phyloP scores from a whole-genome alignment of 2,888 invertebrate species.

The Andrena minutula region DNA sequence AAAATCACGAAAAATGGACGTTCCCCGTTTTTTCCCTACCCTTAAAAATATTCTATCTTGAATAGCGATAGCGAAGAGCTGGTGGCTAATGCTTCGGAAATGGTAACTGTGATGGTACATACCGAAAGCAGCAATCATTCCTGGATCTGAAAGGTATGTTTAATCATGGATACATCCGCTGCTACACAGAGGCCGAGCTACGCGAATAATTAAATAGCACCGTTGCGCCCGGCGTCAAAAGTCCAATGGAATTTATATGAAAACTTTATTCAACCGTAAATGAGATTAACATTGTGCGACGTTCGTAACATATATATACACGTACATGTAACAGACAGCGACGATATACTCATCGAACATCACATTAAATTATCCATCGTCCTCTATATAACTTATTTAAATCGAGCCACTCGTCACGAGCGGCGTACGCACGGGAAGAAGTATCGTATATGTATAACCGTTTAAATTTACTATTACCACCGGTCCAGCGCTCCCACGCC shows the following conservation, averaged over 20 bases:
- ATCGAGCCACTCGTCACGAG: constrained; percentile 19
- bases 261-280: constrained; percentile 66
- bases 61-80: no score
- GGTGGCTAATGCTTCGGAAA: no score
- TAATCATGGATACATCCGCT: no score
- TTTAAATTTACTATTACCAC: constrained; percentile 32
- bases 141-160: no score
- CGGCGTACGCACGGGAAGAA: constrained; percentile 31
- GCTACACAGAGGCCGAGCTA: no score
- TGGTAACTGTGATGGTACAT: no score
- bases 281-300: constrained; percentile 63
- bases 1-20: no score
- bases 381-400: constrained; percentile 37
- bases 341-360: constrained; percentile 55
- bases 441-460: constrained; percentile 21
- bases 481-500: constrained; percentile 21
- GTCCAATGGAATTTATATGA: constrained; percentile 55
- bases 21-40: no score
- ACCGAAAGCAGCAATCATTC: no score
- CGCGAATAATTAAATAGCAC: constrained; percentile 22
- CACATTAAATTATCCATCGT: constrained; percentile 56
- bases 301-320: constrained; percentile 54
- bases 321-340: constrained; percentile 59
- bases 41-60: no score
- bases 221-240: background rate